Base-by-base conservation (phyloP, 2,888 invertebrate species). In the Pyrgus malvae region DNA sequence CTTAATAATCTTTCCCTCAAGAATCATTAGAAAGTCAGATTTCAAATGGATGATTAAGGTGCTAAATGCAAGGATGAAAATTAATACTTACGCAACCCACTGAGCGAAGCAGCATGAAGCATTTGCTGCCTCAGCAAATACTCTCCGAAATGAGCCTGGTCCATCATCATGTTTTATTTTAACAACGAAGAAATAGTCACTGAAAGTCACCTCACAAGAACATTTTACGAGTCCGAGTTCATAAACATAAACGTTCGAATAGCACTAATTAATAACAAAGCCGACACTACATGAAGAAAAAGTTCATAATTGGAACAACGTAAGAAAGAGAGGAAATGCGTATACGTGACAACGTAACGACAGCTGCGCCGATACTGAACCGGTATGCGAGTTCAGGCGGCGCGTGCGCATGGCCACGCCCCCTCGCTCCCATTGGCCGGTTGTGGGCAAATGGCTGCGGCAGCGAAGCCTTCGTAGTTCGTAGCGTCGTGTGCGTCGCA, bases 161-260 rank as follows among this genome's bases (percentile, higher is more conserved):
- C 89, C 90, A 90, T 90, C 90, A 90, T 90, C 88, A 88, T 90
- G n/a, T n/a, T n/a, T n/a, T n/a, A n/a, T n/a, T 55, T 58, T 80
- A 4, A 51, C 61, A 48, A 37, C 6, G 59, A 63, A 33, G 40
- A 68, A 61, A 69, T 70, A 71, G 73, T 69, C 59, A 58, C 66
- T 40, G 9, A 63, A 58, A 66, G 71, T 67, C 82, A 87, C 83
- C 79, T 82, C 83, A 87, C 86, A 78, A 71, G 66, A 76, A 64
- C 82, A 84, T 84, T 65, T 67, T 66, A 45, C 44, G 44, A 45
- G 53, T 45, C 45, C n/a, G n/a, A n/a, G n/a, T n/a, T n/a, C n/a
- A n/a, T n/a, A n/a, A n/a, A n/a, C n/a, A n/a, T n/a, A n/a, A n/a
- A n/a, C n/a, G 46, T 54, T 42, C 46, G 35, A 48, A 55, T 48